Conservation (phyloP, 2,797 vertebrate genomes). For the Chelmon rostratus region DNA sequence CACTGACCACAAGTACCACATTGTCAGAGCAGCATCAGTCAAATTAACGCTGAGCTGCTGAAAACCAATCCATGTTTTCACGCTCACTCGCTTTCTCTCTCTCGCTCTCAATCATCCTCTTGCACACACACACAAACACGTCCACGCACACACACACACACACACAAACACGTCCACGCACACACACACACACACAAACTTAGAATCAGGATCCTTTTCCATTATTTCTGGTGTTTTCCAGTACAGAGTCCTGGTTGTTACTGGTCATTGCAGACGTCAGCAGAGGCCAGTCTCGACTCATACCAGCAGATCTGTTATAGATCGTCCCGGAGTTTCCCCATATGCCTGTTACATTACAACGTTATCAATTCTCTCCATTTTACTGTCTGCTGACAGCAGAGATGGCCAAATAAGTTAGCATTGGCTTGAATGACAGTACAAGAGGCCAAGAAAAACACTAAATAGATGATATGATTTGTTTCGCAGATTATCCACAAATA, state of each 20-base stretch:
- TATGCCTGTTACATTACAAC: constrained; percentile 31
- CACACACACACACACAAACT: constrained; percentile 3
- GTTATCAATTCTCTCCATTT: constrained; percentile 41
- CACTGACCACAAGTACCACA: constrained; percentile 58
- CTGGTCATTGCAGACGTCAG: constrained; percentile 28
- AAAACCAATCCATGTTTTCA: constrained; percentile 60
- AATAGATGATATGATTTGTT: constrained; percentile 55
- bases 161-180: constrained; percentile 13
- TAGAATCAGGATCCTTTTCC: constrained; percentile 32
- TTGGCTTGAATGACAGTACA: constrained; percentile 20
- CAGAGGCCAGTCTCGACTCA: constrained; percentile 31
- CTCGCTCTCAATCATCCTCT: neutral
- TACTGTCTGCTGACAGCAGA: constrained; percentile 56
- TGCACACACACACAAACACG: constrained; percentile 33
- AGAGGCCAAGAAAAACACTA: constrained; percentile 42
- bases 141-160: neutral
- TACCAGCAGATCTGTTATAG: constrained; percentile 15
- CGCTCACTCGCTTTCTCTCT: constrained; percentile 15
- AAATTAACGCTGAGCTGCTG: constrained; percentile 71
- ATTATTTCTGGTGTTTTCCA: constrained; percentile 40
- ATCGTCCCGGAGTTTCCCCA: constrained; percentile 7
- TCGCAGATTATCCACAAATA: constrained; percentile 55
- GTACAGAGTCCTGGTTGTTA: constrained; percentile 10
- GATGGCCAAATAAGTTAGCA: constrained; percentile 32
- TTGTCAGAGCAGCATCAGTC: constrained; percentile 64